Evolutionary conservation across 1,140 invertebrate genomes (phyloP).

Genomic region (Drosophila paulistorum): DNA sequence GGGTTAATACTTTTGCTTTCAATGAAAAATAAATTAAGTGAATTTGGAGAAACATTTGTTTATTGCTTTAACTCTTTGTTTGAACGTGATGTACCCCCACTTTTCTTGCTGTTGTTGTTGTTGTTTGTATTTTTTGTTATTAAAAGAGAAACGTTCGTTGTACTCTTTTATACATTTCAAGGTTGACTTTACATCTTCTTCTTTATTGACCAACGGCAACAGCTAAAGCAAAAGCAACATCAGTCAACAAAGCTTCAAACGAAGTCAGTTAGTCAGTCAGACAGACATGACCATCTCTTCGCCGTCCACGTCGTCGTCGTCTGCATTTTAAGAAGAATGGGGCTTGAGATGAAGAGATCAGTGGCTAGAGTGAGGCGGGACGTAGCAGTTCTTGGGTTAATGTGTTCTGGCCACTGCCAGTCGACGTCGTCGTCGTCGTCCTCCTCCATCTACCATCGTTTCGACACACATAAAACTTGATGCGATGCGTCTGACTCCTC

Average conservation of each 20-base stretch:
- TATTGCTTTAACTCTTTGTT: background rate
- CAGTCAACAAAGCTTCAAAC: conserved; percentile 70
- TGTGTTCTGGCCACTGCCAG: conserved; percentile 39
- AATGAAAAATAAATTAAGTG: background rate
- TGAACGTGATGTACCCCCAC: background rate
- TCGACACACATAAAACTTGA: conserved; percentile 63
- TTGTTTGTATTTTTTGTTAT: conserved; percentile 58
- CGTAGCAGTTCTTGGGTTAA: conserved; percentile 35
- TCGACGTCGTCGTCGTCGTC: conserved; percentile 14
- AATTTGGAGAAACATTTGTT: background rate
- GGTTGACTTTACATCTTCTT: conserved; percentile 63
- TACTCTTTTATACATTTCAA: conserved; percentile 72
- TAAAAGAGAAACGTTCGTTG: conserved; percentile 63
- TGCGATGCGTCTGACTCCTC: conserved; percentile 48
- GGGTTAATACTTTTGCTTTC: background rate
- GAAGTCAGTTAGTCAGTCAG: conserved; percentile 47
- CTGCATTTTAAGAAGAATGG: conserved; percentile 36
- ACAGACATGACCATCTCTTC: background rate
- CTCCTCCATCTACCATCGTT: conserved; percentile 36
- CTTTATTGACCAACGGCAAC: conserved; percentile 69
- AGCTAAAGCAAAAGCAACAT: conserved; percentile 36
- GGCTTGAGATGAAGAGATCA: conserved; percentile 33
- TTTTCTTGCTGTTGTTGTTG: conserved; percentile 2
- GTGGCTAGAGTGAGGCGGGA: conserved; percentile 14
- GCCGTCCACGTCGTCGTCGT: conserved; percentile 27